phyloP scores from a whole-genome alignment of 2,797 vertebrate genomes.

The Xenops minutus region DNA sequence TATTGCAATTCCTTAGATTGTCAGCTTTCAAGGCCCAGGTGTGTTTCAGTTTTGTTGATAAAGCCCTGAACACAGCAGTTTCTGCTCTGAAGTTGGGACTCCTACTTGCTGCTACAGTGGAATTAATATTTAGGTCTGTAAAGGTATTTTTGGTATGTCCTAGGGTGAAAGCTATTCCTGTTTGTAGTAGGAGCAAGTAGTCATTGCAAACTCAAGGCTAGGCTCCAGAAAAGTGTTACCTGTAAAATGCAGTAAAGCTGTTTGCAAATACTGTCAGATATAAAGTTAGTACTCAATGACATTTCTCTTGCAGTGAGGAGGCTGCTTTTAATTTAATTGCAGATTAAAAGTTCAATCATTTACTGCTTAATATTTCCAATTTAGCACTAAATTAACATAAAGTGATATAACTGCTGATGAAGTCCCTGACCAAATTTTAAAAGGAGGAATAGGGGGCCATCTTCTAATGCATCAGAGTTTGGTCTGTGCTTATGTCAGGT shows the following conservation, averaged over 20 bases:
- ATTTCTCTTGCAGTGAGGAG: background rate
- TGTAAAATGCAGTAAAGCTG: background rate
- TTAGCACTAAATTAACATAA: constrained; percentile 18
- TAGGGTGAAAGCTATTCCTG: background rate
- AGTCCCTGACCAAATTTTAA: background rate
- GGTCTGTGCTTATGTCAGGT: background rate
- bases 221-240: background rate
- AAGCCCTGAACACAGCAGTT: background rate
- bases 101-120: background rate
- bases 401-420: background rate
- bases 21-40: background rate
- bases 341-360: constrained; percentile 22
- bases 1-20: background rate
- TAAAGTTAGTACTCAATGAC: background rate
- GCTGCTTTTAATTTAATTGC: constrained; percentile 25
- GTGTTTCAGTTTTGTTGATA: background rate
- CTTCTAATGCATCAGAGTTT: background rate
- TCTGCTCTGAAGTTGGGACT: background rate
- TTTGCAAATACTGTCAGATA: background rate
- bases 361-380: background rate
- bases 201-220: background rate
- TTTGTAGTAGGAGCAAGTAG: background rate
- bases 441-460: background rate
- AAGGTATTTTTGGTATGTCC: background rate
- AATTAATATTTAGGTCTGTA: background rate